Percentiles rank a stretch among this genome's conserved stretches.
Conservation (phyloP, 1,140 invertebrate species). For the Eciton burchellii region DNA sequence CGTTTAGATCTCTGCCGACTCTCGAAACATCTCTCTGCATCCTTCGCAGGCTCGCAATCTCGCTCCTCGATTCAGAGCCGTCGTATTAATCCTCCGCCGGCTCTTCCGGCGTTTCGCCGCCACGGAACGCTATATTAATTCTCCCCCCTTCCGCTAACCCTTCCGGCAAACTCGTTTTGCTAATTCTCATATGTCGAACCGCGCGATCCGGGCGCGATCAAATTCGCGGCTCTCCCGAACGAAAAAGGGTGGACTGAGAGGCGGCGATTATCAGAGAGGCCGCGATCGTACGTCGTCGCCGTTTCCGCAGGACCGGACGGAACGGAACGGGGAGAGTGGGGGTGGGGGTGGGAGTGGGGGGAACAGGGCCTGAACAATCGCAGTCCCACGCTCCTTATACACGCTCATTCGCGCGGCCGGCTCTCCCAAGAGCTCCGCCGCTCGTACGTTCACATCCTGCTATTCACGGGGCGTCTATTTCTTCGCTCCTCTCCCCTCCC, state of each 20-base stretch:
- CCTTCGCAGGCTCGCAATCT: too few relatives aligned
- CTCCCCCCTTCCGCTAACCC: neutral
- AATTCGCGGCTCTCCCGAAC: slow-evolving; percentile 23
- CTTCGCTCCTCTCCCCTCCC: slow-evolving; percentile 53
- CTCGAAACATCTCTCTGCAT: too few relatives aligned
- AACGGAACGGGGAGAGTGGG: slow-evolving; percentile 8
- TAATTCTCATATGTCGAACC: slow-evolving; percentile 60
- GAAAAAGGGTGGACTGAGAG: slow-evolving; percentile 47
- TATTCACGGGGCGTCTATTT: slow-evolving; percentile 68
- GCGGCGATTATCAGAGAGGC: slow-evolving; percentile 58
- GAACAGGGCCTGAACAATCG: slow-evolving; percentile 66
- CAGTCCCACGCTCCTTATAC: slow-evolving; percentile 73
- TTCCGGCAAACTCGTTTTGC: slow-evolving; percentile 13
- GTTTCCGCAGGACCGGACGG: slow-evolving; percentile 32
- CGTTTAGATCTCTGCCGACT: too few relatives aligned
- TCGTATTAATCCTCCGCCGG: slow-evolving; percentile 42
- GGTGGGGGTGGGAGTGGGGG: neutral
- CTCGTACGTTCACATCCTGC: slow-evolving; percentile 73
- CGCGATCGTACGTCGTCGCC: slow-evolving; percentile 53
- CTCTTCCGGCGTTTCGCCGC: neutral
- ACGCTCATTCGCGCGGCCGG: slow-evolving; percentile 68
- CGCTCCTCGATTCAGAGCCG: neutral
- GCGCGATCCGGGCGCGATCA: too few relatives aligned
- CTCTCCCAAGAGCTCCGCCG: slow-evolving; percentile 60
- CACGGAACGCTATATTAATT: slow-evolving; percentile 33